These are phyloP conservation scores for Eurosta solidaginis DNA, from an alignment of 1,140 invertebrate genomes.

Conservation along the genomic window DNA sequence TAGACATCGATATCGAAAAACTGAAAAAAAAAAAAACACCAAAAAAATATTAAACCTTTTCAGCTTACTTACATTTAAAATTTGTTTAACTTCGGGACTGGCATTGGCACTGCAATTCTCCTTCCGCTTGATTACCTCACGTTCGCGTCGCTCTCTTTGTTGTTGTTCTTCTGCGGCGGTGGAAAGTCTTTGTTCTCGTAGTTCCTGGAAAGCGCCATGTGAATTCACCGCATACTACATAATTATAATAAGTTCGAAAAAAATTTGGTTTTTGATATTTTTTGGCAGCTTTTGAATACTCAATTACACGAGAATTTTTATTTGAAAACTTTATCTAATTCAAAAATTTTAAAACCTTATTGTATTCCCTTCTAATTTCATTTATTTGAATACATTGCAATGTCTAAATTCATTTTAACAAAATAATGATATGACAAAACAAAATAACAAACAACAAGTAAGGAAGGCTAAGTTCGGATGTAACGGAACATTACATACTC, in stretches of 20 bases:
- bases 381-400: too few relatives aligned
- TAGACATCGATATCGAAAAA: background rate
- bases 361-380: too few relatives aligned
- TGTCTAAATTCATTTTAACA: background rate
- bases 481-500: too few relatives aligned
- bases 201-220: constrained; percentile 67
- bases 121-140: constrained; percentile 78
- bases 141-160: constrained; percentile 68
- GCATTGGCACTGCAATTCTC: constrained; percentile 94
- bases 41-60: background rate
- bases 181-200: constrained; percentile 81
- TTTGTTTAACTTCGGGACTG: constrained; percentile 94
- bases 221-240: constrained; percentile 60
- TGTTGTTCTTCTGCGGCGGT: constrained; percentile 63
- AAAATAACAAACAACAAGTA: too few relatives aligned
- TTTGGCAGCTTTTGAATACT: constrained; percentile 30
- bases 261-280: constrained; percentile 28
- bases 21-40: background rate
- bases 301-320: background rate
- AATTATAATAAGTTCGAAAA: constrained; percentile 50
- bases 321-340: constrained; percentile 14
- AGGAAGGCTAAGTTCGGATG: too few relatives aligned
- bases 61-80: constrained; percentile 72
- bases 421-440: too few relatives aligned
- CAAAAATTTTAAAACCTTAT: background rate